phyloP scores from a whole-genome alignment of 2,888 invertebrate genomes.

The Parapristionchus giblindavisi region DNA sequence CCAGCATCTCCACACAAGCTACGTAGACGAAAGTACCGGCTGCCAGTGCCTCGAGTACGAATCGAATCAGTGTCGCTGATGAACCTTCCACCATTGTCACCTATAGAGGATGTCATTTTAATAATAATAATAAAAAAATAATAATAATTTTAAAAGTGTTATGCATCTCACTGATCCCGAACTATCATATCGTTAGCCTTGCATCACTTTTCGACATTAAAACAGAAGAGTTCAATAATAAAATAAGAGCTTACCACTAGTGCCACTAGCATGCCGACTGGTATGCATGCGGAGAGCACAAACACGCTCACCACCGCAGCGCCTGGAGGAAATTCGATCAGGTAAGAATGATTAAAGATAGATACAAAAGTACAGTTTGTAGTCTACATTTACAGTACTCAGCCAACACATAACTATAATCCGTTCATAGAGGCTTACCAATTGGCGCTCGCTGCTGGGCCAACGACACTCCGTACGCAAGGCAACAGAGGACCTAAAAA shows the following conservation, averaged over 20 bases:
- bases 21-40: constrained; percentile 67
- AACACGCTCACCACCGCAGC: constrained; percentile 54
- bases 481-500: constrained; percentile 59
- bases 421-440: neutral
- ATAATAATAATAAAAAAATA: neutral
- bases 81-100: constrained; percentile 55
- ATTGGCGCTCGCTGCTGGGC: constrained; percentile 58
- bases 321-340: constrained; percentile 9
- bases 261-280: constrained; percentile 61
- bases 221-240: too few species aligned
- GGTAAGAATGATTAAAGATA: too few species aligned
- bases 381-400: too few species aligned
- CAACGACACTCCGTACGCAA: constrained; percentile 64
- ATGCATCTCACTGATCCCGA: neutral
- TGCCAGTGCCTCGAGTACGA: constrained; percentile 56
- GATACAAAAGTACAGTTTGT: too few species aligned
- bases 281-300: constrained; percentile 60
- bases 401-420: too few species aligned
- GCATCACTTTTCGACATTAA: too few species aligned
- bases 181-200: neutral
- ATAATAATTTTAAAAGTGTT: neutral
- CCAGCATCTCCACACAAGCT: constrained; percentile 64
- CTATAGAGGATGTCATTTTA: constrained; percentile 38
- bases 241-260: constrained; percentile 44
- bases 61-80: constrained; percentile 50